These are phyloP conservation scores for Poecilus cupreus DNA, from an alignment of 2,888 invertebrate species.

Conservation along the genomic window DNA sequence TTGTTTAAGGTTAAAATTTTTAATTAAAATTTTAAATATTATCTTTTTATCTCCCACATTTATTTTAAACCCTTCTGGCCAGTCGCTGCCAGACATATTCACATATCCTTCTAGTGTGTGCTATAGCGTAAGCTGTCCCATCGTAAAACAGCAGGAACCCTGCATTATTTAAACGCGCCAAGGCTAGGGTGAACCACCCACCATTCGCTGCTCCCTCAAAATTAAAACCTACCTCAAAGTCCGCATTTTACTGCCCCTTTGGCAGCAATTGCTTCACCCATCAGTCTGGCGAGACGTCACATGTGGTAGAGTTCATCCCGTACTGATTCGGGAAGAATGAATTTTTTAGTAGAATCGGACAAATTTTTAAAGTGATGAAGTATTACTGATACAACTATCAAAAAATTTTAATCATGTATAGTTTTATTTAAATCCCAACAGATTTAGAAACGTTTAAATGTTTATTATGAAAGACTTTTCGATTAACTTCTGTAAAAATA, in stretches of 20 bases:
- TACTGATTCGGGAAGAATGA: background rate
- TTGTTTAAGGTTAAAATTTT: background rate
- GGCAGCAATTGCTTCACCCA: background rate
- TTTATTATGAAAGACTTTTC: too few relatives aligned
- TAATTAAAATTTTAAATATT: too few relatives aligned
- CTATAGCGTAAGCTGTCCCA: background rate
- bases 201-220: conserved; percentile 5
- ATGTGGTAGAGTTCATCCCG: background rate
- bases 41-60: too few relatives aligned
- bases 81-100: too few relatives aligned
- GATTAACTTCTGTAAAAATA: too few relatives aligned
- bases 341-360: background rate
- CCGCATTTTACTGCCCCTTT: conserved; percentile 26
- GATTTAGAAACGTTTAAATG: too few relatives aligned
- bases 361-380: too few relatives aligned
- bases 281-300: background rate
- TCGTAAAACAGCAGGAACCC: conserved; percentile 9
- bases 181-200: conserved; percentile 6
- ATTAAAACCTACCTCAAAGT: conserved; percentile 30
- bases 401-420: too few relatives aligned
- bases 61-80: too few relatives aligned
- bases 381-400: too few relatives aligned
- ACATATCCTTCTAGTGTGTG: too few relatives aligned
- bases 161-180: conserved; percentile 42
- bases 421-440: too few relatives aligned